A percentile compares a stretch with the other conserved stretches of the same genome.
These are phyloP conservation scores for Tetrax tetrax DNA, from an alignment of 2,113 vertebrate species.

Conservation along the genomic window DNA sequence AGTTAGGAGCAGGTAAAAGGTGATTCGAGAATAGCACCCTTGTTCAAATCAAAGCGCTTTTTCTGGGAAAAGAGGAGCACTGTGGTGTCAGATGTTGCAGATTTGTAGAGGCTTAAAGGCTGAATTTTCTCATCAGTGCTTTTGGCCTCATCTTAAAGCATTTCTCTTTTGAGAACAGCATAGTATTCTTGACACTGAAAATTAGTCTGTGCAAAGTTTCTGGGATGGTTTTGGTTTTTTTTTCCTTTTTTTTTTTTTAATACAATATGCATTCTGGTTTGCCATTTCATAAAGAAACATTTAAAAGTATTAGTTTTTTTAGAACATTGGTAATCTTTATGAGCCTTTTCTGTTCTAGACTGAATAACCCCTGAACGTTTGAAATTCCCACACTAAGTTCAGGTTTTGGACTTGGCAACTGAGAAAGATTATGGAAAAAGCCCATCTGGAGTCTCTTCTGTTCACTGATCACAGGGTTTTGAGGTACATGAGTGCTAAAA, in stretches of 20 bases:
- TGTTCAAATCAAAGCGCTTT: background rate
- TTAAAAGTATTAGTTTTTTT: background rate
- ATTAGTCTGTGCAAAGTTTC: background rate
- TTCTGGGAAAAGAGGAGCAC: background rate
- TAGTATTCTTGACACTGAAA: background rate
- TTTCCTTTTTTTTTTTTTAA: no score
- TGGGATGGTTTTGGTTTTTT: background rate
- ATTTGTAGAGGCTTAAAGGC: background rate
- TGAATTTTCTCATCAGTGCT: background rate
- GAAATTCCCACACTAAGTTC: background rate
- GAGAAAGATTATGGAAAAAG: background rate
- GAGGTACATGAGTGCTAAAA: background rate
- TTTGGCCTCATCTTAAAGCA: background rate
- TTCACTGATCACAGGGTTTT: background rate
- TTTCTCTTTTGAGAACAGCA: background rate
- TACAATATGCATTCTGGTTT: rapidly evolving
- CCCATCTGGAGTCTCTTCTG: background rate
- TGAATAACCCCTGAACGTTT: background rate
- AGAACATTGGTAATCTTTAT: background rate
- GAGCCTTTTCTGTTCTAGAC: background rate
- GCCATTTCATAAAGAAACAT: background rate
- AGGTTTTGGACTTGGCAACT: background rate
- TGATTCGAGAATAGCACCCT: background rate
- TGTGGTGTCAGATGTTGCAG: background rate
- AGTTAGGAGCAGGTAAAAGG: background rate